Percentiles rank a stretch among this genome's conserved stretches.
Evolutionary conservation across 2,113 vertebrate species (phyloP).

Genomic region (Lepidothrix coronata): DNA sequence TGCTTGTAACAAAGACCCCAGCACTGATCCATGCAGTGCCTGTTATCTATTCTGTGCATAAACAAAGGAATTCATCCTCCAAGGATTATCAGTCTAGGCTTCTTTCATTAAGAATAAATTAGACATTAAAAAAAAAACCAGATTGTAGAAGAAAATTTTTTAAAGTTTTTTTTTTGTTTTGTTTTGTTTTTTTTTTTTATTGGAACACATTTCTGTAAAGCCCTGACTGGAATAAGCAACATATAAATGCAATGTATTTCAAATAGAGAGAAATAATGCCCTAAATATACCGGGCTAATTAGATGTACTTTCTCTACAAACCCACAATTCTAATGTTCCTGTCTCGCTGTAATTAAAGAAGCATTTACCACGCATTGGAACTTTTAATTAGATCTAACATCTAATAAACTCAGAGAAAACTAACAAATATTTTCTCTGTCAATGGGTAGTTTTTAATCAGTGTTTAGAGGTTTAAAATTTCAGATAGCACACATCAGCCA

Average conservation of each 20-base stretch:
- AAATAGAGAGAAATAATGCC: conserved; percentile 58
- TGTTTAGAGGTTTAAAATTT: conserved; percentile 23
- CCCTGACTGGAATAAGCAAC: conserved; percentile 41
- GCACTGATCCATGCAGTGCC: not conserved
- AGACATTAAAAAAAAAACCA: not conserved
- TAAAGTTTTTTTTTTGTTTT: not conserved
- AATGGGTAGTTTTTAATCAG: conserved; percentile 48
- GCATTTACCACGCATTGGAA: conserved; percentile 65
- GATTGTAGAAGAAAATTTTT: not conserved
- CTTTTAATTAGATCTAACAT: conserved; percentile 72
- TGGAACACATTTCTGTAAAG: conserved; percentile 38
- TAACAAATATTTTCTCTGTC: conserved; percentile 65
- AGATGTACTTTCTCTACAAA: conserved; percentile 69
- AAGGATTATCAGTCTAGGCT: not conserved
- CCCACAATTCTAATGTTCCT: conserved; percentile 63
- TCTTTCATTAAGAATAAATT: conserved; percentile 48
- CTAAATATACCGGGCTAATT: conserved; percentile 61
- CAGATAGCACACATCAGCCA: not conserved
- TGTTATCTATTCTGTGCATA: conserved; percentile 11
- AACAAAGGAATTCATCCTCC: conserved; percentile 14
- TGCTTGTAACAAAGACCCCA: not conserved
- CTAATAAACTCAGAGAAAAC: conserved; percentile 69
- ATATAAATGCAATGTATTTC: conserved; percentile 20
- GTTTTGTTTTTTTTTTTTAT: not conserved
- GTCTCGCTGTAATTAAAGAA: conserved; percentile 68